Evolutionary conservation across 2,113 vertebrate species (phyloP).

Genomic region (Gymnarchus niloticus): DNA sequence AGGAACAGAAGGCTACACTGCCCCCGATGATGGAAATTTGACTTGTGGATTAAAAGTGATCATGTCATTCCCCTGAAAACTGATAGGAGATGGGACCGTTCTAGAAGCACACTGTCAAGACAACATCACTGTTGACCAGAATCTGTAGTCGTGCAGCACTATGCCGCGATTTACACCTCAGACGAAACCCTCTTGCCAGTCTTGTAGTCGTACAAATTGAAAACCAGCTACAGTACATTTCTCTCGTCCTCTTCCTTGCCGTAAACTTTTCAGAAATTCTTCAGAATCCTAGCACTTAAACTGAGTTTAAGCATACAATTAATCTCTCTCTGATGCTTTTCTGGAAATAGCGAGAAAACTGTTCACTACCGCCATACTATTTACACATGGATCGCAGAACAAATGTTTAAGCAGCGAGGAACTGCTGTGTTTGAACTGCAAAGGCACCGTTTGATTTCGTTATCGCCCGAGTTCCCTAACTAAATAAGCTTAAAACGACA

Average conservation of each 20-base stretch:
- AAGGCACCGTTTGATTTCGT: not conserved
- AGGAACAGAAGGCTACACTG: constrained; percentile 38
- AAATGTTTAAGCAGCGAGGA: not conserved
- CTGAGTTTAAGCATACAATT: not conserved
- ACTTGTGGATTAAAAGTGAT: constrained; percentile 31
- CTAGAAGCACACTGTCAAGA: not conserved
- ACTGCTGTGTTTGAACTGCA: not conserved
- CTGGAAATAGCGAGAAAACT: too few species aligned
- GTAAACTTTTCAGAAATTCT: not conserved
- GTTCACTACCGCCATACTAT: not conserved
- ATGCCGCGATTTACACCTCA: not conserved
- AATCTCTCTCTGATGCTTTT: not conserved
- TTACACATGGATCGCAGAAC: not conserved
- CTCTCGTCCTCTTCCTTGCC: not conserved
- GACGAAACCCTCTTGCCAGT: not conserved
- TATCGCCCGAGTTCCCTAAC: not conserved
- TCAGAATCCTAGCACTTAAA: not conserved
- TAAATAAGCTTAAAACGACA: not conserved
- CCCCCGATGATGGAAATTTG: constrained; percentile 21
- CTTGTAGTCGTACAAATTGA: not conserved
- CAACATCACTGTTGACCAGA: not conserved
- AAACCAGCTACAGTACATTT: not conserved
- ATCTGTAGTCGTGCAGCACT: not conserved
- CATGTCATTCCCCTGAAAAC: constrained; percentile 13
- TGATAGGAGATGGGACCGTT: not conserved